Evolutionary conservation across 2,888 invertebrate species (phyloP).

Genomic region (Pseudolycoriella hygida): DNA sequence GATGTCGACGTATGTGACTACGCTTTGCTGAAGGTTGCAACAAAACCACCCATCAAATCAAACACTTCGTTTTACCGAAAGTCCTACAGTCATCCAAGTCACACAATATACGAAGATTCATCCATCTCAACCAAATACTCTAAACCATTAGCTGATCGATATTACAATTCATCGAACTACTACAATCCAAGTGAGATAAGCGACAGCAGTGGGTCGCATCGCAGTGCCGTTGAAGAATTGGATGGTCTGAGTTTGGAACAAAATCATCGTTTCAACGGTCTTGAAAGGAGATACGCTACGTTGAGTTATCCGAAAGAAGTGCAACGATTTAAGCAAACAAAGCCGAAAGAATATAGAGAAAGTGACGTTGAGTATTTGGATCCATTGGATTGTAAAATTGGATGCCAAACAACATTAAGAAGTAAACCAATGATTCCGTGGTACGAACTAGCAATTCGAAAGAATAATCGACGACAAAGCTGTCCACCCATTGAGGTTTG

Average conservation of each 20-base stretch:
- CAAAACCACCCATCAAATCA: constrained; percentile 7
- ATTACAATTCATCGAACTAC: constrained; percentile 15
- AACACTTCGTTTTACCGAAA: constrained; percentile 10
- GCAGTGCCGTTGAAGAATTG: neutral
- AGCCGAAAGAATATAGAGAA: constrained; percentile 1
- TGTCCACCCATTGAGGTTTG: constrained; percentile 56
- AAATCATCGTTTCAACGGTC: neutral
- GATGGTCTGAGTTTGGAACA: neutral
- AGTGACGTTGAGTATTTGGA: constrained; percentile 23
- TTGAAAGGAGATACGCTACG: constrained; percentile 9
- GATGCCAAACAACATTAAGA: constrained; percentile 45
- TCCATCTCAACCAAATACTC: neutral
- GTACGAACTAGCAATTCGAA: constrained; percentile 74
- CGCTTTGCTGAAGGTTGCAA: neutral
- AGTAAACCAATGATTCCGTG: constrained; percentile 61
- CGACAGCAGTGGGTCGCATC: neutral
- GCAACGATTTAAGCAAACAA: constrained; percentile 1
- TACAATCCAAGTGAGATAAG: constrained; percentile 16
- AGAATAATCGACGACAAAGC: constrained; percentile 56
- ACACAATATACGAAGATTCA: constrained; percentile 6
- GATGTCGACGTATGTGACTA: neutral
- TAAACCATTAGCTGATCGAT: constrained; percentile 8
- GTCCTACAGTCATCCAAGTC: constrained; percentile 10
- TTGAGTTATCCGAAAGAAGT: constrained; percentile 9
- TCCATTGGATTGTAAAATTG: constrained; percentile 45